Conservation (phyloP, 1,140 invertebrate genomes). For the Penaeus vannamei region DNA sequence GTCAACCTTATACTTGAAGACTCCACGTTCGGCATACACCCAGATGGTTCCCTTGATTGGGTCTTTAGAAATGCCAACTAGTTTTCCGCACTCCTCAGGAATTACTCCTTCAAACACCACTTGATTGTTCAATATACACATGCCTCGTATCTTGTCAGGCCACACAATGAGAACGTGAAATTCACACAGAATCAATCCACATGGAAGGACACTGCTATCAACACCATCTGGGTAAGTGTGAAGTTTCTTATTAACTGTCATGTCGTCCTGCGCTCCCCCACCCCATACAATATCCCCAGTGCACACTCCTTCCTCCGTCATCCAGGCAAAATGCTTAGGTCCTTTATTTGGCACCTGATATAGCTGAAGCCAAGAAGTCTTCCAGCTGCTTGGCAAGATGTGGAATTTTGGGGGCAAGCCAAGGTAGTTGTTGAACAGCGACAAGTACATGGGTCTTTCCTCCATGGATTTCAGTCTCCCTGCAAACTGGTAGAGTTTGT, state of each 20-base stretch:
- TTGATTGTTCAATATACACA: slow-evolving; percentile 89
- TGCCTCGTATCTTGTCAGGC: slow-evolving; percentile 84
- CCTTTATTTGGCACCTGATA: slow-evolving; percentile 76
- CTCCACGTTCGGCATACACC: slow-evolving; percentile 85
- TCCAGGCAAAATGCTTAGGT: slow-evolving; percentile 89
- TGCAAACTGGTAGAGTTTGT: slow-evolving; percentile 88
- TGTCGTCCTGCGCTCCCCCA: slow-evolving; percentile 66
- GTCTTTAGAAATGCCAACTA: slow-evolving; percentile 88
- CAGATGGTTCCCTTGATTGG: slow-evolving; percentile 85
- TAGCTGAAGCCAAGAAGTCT: slow-evolving; percentile 86
- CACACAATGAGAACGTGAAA: slow-evolving; percentile 92
- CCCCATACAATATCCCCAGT: slow-evolving; percentile 77
- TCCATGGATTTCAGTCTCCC: slow-evolving; percentile 81
- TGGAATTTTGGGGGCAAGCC: slow-evolving; percentile 74
- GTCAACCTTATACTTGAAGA: slow-evolving; percentile 89
- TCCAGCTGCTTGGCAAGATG: slow-evolving; percentile 72
- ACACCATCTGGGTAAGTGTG: slow-evolving; percentile 68
- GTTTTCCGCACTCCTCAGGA: slow-evolving; percentile 83
- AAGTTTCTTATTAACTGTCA: slow-evolving; percentile 68
- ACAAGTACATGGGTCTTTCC: slow-evolving; percentile 85
- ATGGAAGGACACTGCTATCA: slow-evolving; percentile 74
- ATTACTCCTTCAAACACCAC: slow-evolving; percentile 88
- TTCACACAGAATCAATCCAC: slow-evolving; percentile 88
- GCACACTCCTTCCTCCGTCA: slow-evolving; percentile 83
- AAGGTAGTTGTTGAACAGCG: slow-evolving; percentile 81